Conservation (phyloP, 1,140 invertebrate genomes). For the Ceratosolen solmsi region DNA sequence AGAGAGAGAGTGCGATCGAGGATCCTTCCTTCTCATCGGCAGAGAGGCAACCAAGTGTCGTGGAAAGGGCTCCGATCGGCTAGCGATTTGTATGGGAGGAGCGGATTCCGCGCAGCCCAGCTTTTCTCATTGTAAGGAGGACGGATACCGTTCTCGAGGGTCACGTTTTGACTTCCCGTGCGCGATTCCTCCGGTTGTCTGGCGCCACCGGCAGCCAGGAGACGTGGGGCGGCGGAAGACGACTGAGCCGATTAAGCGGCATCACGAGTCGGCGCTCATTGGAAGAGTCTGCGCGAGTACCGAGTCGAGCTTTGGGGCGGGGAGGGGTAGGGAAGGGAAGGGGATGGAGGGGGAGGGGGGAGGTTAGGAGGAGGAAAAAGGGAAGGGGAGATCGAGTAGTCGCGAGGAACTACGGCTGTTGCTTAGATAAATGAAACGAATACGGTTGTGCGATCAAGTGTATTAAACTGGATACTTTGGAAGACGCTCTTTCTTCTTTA, state of each 20-base stretch:
- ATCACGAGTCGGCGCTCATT: no score
- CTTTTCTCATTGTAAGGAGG: slow-evolving; percentile 6
- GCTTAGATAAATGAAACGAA: not conserved
- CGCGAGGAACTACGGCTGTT: not conserved
- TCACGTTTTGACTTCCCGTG: not conserved
- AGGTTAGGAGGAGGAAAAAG: not conserved
- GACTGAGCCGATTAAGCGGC: not conserved
- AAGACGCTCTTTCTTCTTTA: no score
- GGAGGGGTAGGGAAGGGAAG: no score
- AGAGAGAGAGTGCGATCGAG: no score
- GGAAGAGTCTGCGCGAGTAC: no score
- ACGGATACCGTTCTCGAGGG: no score
- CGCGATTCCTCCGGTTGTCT: not conserved
- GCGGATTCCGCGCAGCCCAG: slow-evolving; percentile 36
- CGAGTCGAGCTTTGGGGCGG: not conserved
- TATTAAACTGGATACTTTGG: not conserved
- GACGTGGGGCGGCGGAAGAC: not conserved
- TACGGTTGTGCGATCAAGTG: not conserved
- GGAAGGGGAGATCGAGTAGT: not conserved
- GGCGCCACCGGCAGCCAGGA: not conserved
- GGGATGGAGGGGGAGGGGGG: no score
- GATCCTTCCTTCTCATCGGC: no score
- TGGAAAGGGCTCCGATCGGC: not conserved
- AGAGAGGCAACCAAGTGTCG: no score
- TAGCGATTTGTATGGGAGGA: not conserved